These are phyloP conservation scores for Galeopsomyia nigrocyanea DNA, from an alignment of 2,888 invertebrate species.

Conservation along the genomic window DNA sequence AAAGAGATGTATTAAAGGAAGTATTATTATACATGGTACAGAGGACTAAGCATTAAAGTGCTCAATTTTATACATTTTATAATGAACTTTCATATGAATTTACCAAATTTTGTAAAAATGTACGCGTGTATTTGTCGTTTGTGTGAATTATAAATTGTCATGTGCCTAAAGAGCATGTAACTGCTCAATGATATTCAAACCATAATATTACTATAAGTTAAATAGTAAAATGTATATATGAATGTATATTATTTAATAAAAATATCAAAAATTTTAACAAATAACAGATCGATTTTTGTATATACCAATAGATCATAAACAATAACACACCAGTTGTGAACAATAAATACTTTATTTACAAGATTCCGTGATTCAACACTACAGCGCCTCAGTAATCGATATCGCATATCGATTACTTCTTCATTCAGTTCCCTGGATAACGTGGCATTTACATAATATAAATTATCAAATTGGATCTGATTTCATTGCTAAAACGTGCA, in stretches of 20 bases:
- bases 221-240: conserved; percentile 48
- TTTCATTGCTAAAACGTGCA: conserved; percentile 33
- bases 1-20: conserved; percentile 43
- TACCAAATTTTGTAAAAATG: conserved; percentile 47
- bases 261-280: conserved; percentile 45
- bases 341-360: conserved; percentile 64
- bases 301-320: conserved; percentile 2
- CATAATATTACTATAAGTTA: conserved; percentile 44
- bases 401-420: conserved; percentile 22
- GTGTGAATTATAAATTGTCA: conserved; percentile 41
- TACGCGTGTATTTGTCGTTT: conserved; percentile 45
- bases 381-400: conserved; percentile 22
- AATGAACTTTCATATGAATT: conserved; percentile 42
- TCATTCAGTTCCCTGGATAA: conserved; percentile 18
- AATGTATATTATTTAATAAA: conserved; percentile 44
- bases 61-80: conserved; percentile 45
- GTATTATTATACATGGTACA: conserved; percentile 43
- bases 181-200: conserved; percentile 46
- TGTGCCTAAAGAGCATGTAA: conserved; percentile 48
- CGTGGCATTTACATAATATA: conserved; percentile 36
- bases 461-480: conserved; percentile 39
- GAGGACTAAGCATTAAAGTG: conserved; percentile 32
- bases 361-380: conserved; percentile 40
- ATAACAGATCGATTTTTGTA: conserved; percentile 29
- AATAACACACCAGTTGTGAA: conserved; percentile 44